phyloP scores from a whole-genome alignment of 2,113 vertebrate genomes.

The Calidris pugnax region DNA sequence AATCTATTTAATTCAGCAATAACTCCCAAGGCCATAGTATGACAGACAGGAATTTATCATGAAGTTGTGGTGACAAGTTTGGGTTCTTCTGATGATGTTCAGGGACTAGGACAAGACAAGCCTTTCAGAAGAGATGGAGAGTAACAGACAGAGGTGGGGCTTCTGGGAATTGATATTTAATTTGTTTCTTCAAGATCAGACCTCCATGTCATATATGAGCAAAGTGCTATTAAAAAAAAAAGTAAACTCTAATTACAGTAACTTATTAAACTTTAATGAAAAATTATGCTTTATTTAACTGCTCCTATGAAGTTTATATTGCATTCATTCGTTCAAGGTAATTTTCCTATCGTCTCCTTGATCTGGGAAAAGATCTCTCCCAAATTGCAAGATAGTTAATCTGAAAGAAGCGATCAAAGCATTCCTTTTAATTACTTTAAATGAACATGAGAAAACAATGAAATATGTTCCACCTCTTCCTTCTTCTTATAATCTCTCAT shows the following conservation, averaged over 20 bases:
- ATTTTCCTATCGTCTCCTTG: neutral
- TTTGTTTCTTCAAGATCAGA: neutral
- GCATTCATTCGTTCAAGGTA: neutral
- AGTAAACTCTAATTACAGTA: slow-evolving; percentile 8
- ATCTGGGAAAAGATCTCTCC: neutral
- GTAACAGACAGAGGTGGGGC: neutral
- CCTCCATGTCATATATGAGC: neutral
- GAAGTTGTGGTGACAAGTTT: neutral
- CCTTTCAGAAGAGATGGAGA: neutral
- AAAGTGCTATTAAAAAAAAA: neutral
- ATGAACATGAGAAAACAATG: neutral
- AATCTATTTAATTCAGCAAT: neutral
- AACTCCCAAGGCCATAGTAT: neutral
- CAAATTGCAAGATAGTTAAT: neutral
- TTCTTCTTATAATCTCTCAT: neutral
- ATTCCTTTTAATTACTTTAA: slow-evolving; percentile 21
- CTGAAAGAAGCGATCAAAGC: neutral
- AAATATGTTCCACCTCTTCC: neutral
- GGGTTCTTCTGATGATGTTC: neutral
- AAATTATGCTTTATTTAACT: neutral
- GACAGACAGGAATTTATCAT: neutral
- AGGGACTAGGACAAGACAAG: neutral
- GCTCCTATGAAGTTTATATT: neutral
- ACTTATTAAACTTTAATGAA: neutral
- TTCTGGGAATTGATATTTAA: neutral